Percentiles rank a stretch among this genome's conserved stretches.
Evolutionary conservation across 1,140 invertebrate genomes (phyloP).

Genomic region (Copidosoma floridanum): DNA sequence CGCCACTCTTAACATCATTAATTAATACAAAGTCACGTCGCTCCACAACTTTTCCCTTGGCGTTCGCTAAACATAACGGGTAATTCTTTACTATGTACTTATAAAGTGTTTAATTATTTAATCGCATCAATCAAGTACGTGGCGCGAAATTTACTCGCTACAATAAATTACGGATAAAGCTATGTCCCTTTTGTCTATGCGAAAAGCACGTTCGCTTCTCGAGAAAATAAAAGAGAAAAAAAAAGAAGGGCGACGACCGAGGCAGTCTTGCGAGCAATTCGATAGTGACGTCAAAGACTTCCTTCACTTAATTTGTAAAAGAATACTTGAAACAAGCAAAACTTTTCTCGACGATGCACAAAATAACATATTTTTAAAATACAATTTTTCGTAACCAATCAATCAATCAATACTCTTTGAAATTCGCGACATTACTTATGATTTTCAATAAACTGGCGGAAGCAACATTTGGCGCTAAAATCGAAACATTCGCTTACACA

Average conservation of each 20-base stretch:
- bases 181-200: neutral
- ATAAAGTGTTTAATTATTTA: neutral
- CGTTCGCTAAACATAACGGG: neutral
- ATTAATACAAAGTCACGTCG: neutral
- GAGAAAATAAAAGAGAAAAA: too few relatives aligned
- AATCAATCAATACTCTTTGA: too few relatives aligned
- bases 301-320: too few relatives aligned
- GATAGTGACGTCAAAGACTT: too few relatives aligned
- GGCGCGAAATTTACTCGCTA: slow-evolving; percentile 5
- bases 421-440: too few relatives aligned
- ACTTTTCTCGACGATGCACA: too few relatives aligned
- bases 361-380: too few relatives aligned
- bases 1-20: neutral
- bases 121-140: slow-evolving; percentile 9
- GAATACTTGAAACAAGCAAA: too few relatives aligned
- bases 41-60: neutral
- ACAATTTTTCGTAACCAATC: too few relatives aligned
- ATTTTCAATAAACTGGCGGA: too few relatives aligned
- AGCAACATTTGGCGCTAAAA: neutral
- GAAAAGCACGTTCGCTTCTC: neutral
- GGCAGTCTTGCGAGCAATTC: neutral
- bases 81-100: neutral
- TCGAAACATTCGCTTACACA: neutral
- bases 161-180: slow-evolving; percentile 22
- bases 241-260: neutral